phyloP scores from a whole-genome alignment of 2,888 invertebrate species.

The Sphecodes monilicornis region DNA sequence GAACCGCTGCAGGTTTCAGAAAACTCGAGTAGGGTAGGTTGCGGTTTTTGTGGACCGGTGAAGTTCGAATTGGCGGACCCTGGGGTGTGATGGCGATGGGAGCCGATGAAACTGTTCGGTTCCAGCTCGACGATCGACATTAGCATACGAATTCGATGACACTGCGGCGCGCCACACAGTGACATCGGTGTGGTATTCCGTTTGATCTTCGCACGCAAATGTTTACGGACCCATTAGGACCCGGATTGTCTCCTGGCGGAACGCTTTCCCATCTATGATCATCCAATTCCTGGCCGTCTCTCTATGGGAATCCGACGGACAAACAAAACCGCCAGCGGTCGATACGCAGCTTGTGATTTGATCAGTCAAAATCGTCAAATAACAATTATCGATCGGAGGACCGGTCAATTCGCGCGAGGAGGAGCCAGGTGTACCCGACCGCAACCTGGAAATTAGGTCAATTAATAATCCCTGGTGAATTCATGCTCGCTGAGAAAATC shows the following conservation, averaged over 20 bases:
- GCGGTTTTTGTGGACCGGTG: background rate
- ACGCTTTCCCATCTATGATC: conserved; percentile 35
- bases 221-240: conserved; percentile 79
- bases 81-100: too few relatives aligned
- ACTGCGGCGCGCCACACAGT: conserved; percentile 57
- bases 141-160: conserved; percentile 68
- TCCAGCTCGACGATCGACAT: background rate
- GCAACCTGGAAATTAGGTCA: conserved; percentile 42
- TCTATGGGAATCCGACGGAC: conserved; percentile 21
- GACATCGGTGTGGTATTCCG: conserved; percentile 70
- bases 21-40: background rate
- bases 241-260: conserved; percentile 46
- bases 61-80: background rate
- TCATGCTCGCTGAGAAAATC: background rate
- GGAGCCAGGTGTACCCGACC: conserved; percentile 1
- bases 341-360: conserved; percentile 43
- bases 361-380: conserved; percentile 44
- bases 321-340: conserved; percentile 53
- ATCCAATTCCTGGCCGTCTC: conserved; percentile 24
- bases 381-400: conserved; percentile 30
- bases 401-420: background rate
- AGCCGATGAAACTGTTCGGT: background rate
- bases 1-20: background rate
- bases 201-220: conserved; percentile 79
- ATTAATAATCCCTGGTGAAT: conserved; percentile 27